A percentile compares a stretch with the other conserved stretches of the same genome.
These are phyloP conservation scores for Nebria salina DNA, from an alignment of 2,888 invertebrate species.

Conservation along the genomic window DNA sequence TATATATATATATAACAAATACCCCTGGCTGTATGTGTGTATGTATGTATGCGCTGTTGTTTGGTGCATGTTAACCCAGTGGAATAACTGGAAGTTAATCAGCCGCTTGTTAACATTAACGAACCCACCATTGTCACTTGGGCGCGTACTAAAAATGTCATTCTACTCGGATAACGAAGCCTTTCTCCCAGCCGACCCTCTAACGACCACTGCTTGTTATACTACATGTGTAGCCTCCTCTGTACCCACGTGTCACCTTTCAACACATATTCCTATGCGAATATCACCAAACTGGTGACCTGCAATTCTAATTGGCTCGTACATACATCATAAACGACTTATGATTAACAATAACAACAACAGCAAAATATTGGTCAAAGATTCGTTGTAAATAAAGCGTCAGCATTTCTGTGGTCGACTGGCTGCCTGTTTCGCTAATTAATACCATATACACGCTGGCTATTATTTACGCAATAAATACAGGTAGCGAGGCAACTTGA, in stretches of 20 bases:
- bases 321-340: no score
- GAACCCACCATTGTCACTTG: conserved; percentile 58
- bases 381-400: no score
- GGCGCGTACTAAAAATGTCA: conserved; percentile 58
- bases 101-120: conserved; percentile 61
- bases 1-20: no score
- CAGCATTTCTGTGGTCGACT: not conserved
- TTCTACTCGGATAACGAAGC: conserved; percentile 59
- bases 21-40: no score
- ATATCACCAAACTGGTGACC: no score
- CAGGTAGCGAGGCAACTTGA: conserved; percentile 44
- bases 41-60: no score
- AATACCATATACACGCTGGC: conserved; percentile 50
- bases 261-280: not conserved
- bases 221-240: not conserved
- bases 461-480: conserved; percentile 51
- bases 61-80: no score
- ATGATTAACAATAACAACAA: no score
- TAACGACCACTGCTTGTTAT: conserved; percentile 18
- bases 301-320: no score
- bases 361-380: no score
- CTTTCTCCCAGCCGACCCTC: conserved; percentile 54
- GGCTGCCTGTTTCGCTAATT: conserved; percentile 32
- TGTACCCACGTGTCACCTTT: conserved; percentile 18
- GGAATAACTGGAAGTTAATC: conserved; percentile 59